Evolutionary conservation across 2,888 invertebrate genomes (phyloP).

Genomic region (Melipona bicolor): DNA sequence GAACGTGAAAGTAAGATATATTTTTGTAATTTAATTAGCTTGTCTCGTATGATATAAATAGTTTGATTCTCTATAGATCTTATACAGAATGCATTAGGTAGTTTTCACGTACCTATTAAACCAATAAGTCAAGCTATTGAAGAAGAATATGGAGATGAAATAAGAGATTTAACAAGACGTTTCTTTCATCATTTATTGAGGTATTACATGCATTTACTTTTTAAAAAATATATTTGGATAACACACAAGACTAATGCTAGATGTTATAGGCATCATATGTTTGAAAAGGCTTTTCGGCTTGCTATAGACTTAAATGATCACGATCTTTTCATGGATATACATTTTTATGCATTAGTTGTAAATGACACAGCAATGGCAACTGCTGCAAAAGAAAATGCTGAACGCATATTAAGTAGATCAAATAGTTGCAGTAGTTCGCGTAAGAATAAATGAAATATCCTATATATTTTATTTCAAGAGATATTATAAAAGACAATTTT

Average conservation of each 20-base stretch:
- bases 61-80: slow-evolving; percentile 71
- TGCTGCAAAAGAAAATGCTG: slow-evolving; percentile 90
- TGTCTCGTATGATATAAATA: not conserved
- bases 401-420: slow-evolving; percentile 83
- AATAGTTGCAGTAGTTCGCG: slow-evolving; percentile 83
- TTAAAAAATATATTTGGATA: not conserved
- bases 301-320: slow-evolving; percentile 94
- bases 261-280: slow-evolving; percentile 87
- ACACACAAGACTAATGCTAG: slow-evolving; percentile 24
- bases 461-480: not conserved
- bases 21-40: not conserved
- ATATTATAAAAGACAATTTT: slow-evolving; percentile 69
- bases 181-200: slow-evolving; percentile 95
- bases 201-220: slow-evolving; percentile 81
- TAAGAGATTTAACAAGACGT: slow-evolving; percentile 92
- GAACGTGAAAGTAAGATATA: slow-evolving; percentile 85
- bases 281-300: slow-evolving; percentile 93
- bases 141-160: slow-evolving; percentile 90
- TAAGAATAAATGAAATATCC: slow-evolving; percentile 67
- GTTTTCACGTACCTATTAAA: slow-evolving; percentile 90
- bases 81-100: slow-evolving; percentile 92
- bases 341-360: slow-evolving; percentile 89
- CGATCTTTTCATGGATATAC: slow-evolving; percentile 94
- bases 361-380: slow-evolving; percentile 88
- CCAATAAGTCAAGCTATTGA: slow-evolving; percentile 89